Evolutionary conservation across 1,140 invertebrate species (phyloP).

Genomic region (Ceratina calcarata): DNA sequence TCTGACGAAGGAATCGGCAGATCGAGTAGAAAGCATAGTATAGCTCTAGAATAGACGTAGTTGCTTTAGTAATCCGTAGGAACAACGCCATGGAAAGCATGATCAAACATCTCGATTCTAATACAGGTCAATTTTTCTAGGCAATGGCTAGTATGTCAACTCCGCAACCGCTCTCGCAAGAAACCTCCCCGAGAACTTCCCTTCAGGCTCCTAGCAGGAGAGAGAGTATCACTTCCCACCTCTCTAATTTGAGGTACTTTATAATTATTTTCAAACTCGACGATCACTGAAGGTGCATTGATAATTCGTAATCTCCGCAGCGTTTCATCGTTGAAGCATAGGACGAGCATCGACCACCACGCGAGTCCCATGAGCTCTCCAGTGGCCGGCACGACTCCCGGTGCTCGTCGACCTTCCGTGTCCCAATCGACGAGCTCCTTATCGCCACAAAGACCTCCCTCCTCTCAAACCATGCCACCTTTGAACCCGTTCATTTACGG

Average conservation of each 20-base stretch:
- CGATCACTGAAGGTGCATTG: too few relatives aligned
- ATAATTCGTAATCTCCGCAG: conserved; percentile 38
- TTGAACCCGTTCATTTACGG: conserved; percentile 96
- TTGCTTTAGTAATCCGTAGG: conserved; percentile 22
- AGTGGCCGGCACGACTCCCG: conserved; percentile 60
- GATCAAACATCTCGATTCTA: background rate
- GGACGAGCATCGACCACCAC: conserved; percentile 68
- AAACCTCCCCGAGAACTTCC: conserved; percentile 64
- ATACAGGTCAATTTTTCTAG: conserved; percentile 67
- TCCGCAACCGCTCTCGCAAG: conserved; percentile 66
- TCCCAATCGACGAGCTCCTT: conserved; percentile 58
- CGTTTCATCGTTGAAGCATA: conserved; percentile 71
- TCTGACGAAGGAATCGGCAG: background rate
- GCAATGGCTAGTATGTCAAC: conserved; percentile 86
- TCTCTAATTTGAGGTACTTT: conserved; percentile 78
- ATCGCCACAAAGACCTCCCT: conserved; percentile 48
- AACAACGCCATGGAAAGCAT: background rate
- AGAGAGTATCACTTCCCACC: conserved; percentile 83
- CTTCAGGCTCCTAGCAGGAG: conserved; percentile 80
- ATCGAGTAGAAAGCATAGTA: conserved; percentile 27
- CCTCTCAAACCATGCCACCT: conserved; percentile 68
- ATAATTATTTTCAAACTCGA: too few relatives aligned
- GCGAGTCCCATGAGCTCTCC: conserved; percentile 69
- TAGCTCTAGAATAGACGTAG: conserved; percentile 39
- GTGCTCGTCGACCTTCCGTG: conserved; percentile 73